Base-by-base conservation (phyloP, 2,888 invertebrate species). In the Spodoptera picta region DNA sequence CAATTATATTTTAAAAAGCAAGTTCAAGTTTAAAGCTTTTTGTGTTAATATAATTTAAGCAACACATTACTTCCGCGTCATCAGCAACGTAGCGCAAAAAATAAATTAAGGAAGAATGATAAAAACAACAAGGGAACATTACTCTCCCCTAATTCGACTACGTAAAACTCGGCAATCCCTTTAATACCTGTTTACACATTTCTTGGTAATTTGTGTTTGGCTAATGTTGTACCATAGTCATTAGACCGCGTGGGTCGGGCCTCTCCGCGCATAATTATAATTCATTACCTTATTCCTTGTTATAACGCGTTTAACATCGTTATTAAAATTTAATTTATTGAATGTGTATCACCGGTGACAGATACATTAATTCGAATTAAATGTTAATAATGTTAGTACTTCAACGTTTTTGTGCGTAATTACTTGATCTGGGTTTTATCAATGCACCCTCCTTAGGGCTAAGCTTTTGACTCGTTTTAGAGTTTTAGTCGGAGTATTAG, bases 161-260 rank as follows among this genome's bases (percentile, higher is more conserved):
- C 65, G 65, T 78, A 75, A 86, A 88, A 87, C 83, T 84, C 84
- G 79, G 83, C 85, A 87, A 86, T 87, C 90, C 88, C 79, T 88
- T 89, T 90, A 87, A 89, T 91, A 90, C 91, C 88, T 92, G 89
- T 91, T 93, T 92, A 90, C 90, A 88, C 88, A 87, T 90, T 90
- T 90, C 88, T 87, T 87, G 85, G 88, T 89, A 91, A 92, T 93
- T 93, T 91, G 89, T 90, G 89, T 92, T 89, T 86, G 88, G 89
- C 87, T 92, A 92, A 93, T 92, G 92, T 91, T 91, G 82, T 87
- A 85, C 86, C 86, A 82, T 87, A 87, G 89, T 88, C 92, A 89
- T 93, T 92, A 92, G 85, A 89, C 83, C 85, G 82, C 80, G 84
- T 80, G 82, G 87, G 85, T 83, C 81, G 83, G 79, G 83, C 83